Evolutionary conservation across 2,113 vertebrate species (phyloP), one percentile per base, ranked within the genome.

Genomic region (Spermophilus dauricus): DNA sequence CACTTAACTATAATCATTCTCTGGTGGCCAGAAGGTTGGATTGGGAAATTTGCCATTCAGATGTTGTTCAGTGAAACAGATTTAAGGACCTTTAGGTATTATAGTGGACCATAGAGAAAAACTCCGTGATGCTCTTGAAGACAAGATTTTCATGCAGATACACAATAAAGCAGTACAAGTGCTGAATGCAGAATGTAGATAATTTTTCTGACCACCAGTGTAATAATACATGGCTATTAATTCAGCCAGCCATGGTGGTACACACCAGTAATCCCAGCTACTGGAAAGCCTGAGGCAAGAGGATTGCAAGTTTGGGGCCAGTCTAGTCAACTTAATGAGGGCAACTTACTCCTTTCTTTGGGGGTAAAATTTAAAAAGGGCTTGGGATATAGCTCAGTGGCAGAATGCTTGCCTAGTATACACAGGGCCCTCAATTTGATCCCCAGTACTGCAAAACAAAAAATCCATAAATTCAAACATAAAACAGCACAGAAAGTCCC

Each of bases 141-240:
- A 86, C 24, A 95, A 65, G 90, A 89, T 39, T 88, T 96, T 45
- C 4, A 2, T 91, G 22, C 53, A 82, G 37, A 45, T 89, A 81
- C 2, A 89, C 39, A 63, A 48, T 42, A 95, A 92, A 9, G 24
- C 20, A 88, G 58, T 83, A 51, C 26, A 83, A 82, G 28, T 89
- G 22, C 56, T 53, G 45, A 91, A 77, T 61, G 51, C 34, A 93
- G 37, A 75, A 89, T 86, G 39, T 91, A 80, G 45, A 73, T 37
- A 22, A 13, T 90, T 92, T 94, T 97, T 87, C 76, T 76, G 18
- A 76, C 89, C 48, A 85, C 51, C 77, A 37, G 1, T 81, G 20
- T 89, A 82, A 92, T 72, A 95, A 92, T 67, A 95, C 45, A 58
- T 76, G 45, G 76, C 93, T 89, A 92, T 95, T 94, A 83, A 70